phyloP scores from a whole-genome alignment of 1,140 invertebrate species.

The Neodiprion lecontei region DNA sequence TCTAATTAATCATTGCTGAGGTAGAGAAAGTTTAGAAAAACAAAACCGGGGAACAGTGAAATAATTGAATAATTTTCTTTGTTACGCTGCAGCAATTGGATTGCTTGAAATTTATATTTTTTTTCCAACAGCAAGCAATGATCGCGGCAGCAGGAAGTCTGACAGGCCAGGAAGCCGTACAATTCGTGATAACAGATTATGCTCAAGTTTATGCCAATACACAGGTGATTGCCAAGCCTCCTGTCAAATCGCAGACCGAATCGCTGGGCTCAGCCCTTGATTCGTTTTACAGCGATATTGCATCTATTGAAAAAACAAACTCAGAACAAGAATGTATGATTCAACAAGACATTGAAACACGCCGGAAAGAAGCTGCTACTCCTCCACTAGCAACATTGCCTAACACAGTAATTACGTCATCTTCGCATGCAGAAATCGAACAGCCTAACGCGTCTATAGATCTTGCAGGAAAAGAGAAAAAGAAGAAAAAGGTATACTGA shows the following conservation, averaged over 20 bases:
- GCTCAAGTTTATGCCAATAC: conserved; percentile 55
- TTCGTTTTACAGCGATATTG: conserved; percentile 70
- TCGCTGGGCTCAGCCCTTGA: conserved; percentile 60
- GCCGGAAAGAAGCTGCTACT: conserved; percentile 31
- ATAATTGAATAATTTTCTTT: too few species aligned
- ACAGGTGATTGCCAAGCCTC: conserved; percentile 55
- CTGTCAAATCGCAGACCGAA: conserved; percentile 51
- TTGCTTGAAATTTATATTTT: background rate
- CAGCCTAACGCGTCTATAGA: conserved; percentile 32
- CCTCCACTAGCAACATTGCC: conserved; percentile 26
- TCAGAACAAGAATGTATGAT: conserved; percentile 31
- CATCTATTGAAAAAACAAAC: conserved; percentile 59
- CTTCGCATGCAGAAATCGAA: conserved; percentile 28
- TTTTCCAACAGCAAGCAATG: conserved; percentile 45
- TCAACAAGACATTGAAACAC: conserved; percentile 27
- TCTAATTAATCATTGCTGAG: background rate
- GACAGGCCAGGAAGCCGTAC: conserved; percentile 48
- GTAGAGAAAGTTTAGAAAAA: background rate
- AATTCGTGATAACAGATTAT: conserved; percentile 56
- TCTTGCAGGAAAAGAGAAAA: conserved; percentile 48
- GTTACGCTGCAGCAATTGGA: too few species aligned
- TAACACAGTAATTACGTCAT: conserved; percentile 29
- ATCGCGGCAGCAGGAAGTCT: conserved; percentile 51
- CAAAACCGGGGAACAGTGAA: too few species aligned
- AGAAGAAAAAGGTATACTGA: conserved; percentile 61